Percentiles rank a stretch among this genome's conserved stretches.
These are phyloP conservation scores for Leptinotarsa tumamoca DNA, from an alignment of 2,888 invertebrate species.

Conservation along the genomic window DNA sequence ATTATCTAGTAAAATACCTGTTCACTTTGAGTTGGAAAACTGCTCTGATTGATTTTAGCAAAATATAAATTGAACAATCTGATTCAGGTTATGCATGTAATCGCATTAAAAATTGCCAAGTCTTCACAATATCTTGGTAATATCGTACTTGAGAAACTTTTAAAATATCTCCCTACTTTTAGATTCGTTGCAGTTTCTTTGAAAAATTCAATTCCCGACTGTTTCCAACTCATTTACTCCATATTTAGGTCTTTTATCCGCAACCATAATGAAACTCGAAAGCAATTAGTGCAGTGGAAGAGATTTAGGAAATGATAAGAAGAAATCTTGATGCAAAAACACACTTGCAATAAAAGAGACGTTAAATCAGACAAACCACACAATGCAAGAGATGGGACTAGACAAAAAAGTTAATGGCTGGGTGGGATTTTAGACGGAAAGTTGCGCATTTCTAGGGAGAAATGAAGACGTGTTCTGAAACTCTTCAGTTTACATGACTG, in stretches of 20 bases:
- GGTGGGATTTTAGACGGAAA: constrained; percentile 43
- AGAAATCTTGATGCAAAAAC: constrained; percentile 59
- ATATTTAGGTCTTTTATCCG: constrained; percentile 6
- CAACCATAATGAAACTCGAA: constrained; percentile 44
- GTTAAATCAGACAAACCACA: constrained; percentile 51
- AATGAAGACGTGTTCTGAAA: neutral
- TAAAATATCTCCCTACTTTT: neutral
- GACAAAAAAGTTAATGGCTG: constrained; percentile 50
- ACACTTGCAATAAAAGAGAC: constrained; percentile 52
- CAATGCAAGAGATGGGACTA: constrained; percentile 49
- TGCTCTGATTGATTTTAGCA: no score
- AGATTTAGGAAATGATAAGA: constrained; percentile 48
- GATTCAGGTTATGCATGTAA: neutral
- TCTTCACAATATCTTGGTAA: neutral
- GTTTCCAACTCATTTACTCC: constrained; percentile 13
- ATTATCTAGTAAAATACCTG: no score
- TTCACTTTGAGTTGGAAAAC: no score
- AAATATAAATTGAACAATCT: no score
- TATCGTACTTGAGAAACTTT: neutral
- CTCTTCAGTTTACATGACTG: neutral
- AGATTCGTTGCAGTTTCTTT: neutral
- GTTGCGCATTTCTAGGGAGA: constrained; percentile 18
- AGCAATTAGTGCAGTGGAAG: constrained; percentile 53
- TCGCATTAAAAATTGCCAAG: neutral
- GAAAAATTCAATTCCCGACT: neutral